Evolutionary conservation across 2,888 invertebrate species (phyloP).

Genomic region (Campoplex capitator): DNA sequence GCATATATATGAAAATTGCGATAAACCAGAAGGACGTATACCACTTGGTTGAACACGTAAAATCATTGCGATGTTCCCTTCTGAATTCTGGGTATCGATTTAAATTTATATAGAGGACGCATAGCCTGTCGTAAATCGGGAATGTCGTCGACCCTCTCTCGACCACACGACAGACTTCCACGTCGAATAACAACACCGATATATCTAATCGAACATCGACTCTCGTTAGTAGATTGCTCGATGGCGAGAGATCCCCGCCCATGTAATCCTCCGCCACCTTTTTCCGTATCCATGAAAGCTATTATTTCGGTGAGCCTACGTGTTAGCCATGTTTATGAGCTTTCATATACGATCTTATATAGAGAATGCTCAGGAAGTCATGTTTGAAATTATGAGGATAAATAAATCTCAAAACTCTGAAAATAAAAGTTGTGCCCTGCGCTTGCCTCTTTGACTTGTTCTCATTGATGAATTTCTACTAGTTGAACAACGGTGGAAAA

Average conservation of each 20-base stretch:
- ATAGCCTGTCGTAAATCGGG: constrained; percentile 58
- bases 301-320: constrained; percentile 22
- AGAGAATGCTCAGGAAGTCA: neutral
- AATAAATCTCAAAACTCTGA: neutral
- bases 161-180: constrained; percentile 53
- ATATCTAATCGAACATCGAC: constrained; percentile 76
- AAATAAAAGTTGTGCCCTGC: neutral
- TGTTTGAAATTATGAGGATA: neutral
- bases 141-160: constrained; percentile 48
- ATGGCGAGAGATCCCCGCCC: constrained; percentile 56
- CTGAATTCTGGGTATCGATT: constrained; percentile 4
- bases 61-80: neutral
- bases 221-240: constrained; percentile 80
- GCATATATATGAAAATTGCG: neutral
- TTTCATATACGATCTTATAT: constrained; percentile 20
- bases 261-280: neutral
- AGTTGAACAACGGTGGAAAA: neutral
- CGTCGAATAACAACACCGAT: constrained; percentile 68
- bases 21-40: constrained; percentile 18
- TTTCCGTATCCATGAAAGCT: neutral
- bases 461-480: neutral
- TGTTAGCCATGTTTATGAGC: constrained; percentile 41
- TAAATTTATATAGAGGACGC: constrained; percentile 4
- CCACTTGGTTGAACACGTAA: neutral
- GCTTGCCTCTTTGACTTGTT: neutral